Evolutionary conservation across 2,888 invertebrate genomes (phyloP), one percentile per base, ranked within the genome.

Genomic region (Thecocarcelia acutangulata): DNA sequence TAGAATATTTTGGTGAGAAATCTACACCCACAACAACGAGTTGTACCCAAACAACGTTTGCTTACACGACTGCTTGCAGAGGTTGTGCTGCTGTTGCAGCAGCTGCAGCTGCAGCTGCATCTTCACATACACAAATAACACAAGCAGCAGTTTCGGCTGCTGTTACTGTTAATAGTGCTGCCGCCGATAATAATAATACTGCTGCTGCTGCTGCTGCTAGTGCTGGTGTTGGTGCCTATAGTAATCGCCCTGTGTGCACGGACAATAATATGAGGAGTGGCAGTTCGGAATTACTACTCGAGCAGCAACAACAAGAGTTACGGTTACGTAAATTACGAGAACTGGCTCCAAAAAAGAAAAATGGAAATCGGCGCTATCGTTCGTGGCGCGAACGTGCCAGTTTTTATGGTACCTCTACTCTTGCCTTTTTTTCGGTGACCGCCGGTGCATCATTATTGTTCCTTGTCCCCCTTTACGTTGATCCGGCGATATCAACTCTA

Each of bases 401-500:
- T 90, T 94, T 94, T 88, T 94, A 94, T 91, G 93, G 94, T 85
- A 95, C 94, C 84, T 94, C 94, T 85, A 92, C 94, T 85, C 91
- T 94, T 87, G 94, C 94, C 84, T 93, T 94, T 87, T 93, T 94
- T 86, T 94, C 94, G 85, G 94, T 94, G 89, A 93, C 94, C 83
- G 94, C 94, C 84, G 94, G 94, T 84, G 94, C 94, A 83, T 94
- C 94, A 42, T 91, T 95, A 80, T 91, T 95, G 84, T 95, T 95
- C 91, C 92, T 95, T 85, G 94, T 95, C 84, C 95, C 95, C 85
- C 92, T 95, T 28, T 94, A 95, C 90, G 95, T 95, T 83, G 97
- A 97, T 91, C 97, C 97, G 83, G 97, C 97, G 70, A 94, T 97
- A 88, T 95, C 97, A 84, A 96, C 97, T 52, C 94, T 97, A 83